These are phyloP conservation scores for Rhagophthalmus giganteus DNA, from an alignment of 2,888 invertebrate genomes.

Conservation along the genomic window DNA sequence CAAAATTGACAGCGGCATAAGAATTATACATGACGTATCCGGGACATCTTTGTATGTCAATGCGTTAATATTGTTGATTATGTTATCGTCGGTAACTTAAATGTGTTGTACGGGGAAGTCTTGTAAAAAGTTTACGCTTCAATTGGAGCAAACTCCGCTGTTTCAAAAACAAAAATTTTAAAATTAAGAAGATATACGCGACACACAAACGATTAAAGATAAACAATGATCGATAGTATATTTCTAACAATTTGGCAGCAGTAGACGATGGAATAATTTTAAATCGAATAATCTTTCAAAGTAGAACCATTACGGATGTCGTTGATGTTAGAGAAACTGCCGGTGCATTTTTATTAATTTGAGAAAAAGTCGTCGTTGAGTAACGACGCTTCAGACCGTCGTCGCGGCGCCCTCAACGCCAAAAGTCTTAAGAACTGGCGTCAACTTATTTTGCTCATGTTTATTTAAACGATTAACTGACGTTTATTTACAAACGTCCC, in stretches of 20 bases:
- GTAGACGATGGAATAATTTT: background rate
- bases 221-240: background rate
- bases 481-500: slow-evolving; percentile 21
- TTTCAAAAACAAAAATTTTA: too few species aligned
- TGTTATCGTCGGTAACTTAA: too few species aligned
- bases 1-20: too few species aligned
- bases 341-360: slow-evolving; percentile 47
- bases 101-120: too few species aligned
- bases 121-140: too few species aligned
- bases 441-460: slow-evolving; percentile 37
- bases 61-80: too few species aligned
- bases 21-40: too few species aligned
- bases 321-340: slow-evolving; percentile 36
- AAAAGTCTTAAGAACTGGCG: slow-evolving; percentile 49
- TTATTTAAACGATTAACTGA: slow-evolving; percentile 24
- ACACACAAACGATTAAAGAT: background rate
- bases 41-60: too few species aligned
- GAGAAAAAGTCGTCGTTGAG: slow-evolving; percentile 45
- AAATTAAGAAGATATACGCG: too few species aligned
- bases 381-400: slow-evolving; percentile 37
- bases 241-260: background rate
- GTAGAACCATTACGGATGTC: slow-evolving; percentile 39
- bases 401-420: slow-evolving; percentile 46
- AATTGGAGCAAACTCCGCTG: too few species aligned
- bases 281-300: background rate